Evolutionary conservation across 37 sponge, comb jelly and placozoan genomes (phyloP).

Genomic region (Spongilla lacustris): DNA sequence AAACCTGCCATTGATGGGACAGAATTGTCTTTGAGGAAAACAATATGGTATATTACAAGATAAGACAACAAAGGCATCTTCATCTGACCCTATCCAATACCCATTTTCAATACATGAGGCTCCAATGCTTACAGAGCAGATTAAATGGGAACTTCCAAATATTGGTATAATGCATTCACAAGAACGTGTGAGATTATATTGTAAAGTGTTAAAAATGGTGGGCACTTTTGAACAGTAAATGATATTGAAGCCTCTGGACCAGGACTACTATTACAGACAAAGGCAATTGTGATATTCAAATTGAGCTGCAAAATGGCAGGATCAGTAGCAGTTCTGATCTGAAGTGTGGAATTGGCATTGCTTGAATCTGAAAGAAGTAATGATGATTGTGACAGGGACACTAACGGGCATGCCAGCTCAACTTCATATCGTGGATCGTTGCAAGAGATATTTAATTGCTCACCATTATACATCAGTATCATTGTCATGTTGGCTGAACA

Average conservation of each 20-base stretch:
- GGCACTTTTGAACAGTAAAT: not conserved
- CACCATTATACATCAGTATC: not conserved
- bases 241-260: not conserved
- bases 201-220: not conserved
- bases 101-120: constrained; percentile 6
- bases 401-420: not conserved
- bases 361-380: not conserved
- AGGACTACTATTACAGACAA: not conserved
- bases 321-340: not conserved
- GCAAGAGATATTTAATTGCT: not conserved
- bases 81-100: not conserved
- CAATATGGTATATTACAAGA: not conserved
- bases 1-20: too few relatives aligned
- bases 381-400: not conserved
- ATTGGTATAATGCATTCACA: not conserved
- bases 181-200: not conserved
- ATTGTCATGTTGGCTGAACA: not conserved
- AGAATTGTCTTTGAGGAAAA: not conserved
- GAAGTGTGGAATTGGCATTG: not conserved
- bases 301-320: not conserved
- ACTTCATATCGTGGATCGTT: not conserved
- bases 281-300: not conserved
- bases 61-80: not conserved
- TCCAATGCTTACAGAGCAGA: not conserved
- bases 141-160: not conserved